Evolutionary conservation across 2,113 vertebrate genomes (phyloP), one percentile per base, ranked within the genome.

Genomic region (Vulpes lagopus): DNA sequence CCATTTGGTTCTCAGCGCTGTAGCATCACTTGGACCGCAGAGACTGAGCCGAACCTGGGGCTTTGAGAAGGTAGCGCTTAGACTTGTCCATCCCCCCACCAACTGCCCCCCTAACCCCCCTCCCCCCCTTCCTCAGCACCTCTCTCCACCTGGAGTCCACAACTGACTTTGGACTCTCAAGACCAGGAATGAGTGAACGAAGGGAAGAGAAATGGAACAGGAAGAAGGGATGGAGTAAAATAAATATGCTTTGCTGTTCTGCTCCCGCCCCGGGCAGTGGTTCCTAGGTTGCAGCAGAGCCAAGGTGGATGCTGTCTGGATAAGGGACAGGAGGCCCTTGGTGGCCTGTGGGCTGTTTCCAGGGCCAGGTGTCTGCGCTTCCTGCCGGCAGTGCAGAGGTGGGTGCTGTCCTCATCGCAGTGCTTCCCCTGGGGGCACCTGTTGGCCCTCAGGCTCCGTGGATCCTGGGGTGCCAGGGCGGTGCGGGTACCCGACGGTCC

Each of bases 171-270:
- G 27, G 14, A 59, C 35, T 80, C 71, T 62, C 7, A 43, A 93
- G 27, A 55, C 15, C n/a, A 53, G 78, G 89, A 17, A 85, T 85
- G 53, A 27, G 2, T 76, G 38, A 78, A 86, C 67, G 51, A 67
- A 85, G 51, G 43, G 35, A 81, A 91, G n/a, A 93, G 49, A 65
- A 82, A 62, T 92, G n/a, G 30, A 73, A 85, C 23, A 49, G 74
- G 14, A 80, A 83, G 25, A 30, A 30, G 5, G 67, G 11, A 55
- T 14, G 11, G 12, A 59, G 32, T 53, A 32, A 71, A 74, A 22
- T 57, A 32, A 60, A 74, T 14, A 23, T 8, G 16, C 2, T 38
- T 76, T 7, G 30, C 27, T 15, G 5, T 76, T 35, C 38, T 35
- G 3, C 11, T 16, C 10, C 19, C 53, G 5, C 5, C 9, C 23